phyloP scores from a whole-genome alignment of 2,888 invertebrate species.

The Nycteola revayana region DNA sequence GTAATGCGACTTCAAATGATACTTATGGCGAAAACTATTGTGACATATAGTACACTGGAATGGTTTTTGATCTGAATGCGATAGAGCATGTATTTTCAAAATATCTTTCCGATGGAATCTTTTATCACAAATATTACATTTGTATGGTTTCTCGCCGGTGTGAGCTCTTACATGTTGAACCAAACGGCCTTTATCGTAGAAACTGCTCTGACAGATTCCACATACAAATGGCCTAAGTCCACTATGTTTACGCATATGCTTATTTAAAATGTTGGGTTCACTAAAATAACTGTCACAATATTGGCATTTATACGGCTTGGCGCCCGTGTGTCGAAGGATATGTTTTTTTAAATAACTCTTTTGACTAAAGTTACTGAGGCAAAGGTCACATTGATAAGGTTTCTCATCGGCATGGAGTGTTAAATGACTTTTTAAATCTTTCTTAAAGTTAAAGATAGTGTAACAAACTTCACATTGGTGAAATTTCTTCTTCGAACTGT shows the following conservation, averaged over 20 bases:
- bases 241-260: neutral
- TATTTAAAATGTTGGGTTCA: neutral
- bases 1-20: neutral
- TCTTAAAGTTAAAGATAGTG: conserved; percentile 74
- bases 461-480: conserved; percentile 74
- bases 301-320: neutral
- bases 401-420: neutral
- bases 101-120: neutral
- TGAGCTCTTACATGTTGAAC: neutral
- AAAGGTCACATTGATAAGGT: neutral
- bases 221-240: neutral
- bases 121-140: neutral
- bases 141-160: neutral
- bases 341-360: neutral
- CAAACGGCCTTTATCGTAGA: neutral
- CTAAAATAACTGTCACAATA: neutral
- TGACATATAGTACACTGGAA: neutral
- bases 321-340: neutral
- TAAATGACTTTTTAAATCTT: conserved; percentile 27
- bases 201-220: neutral
- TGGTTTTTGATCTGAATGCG: neutral
- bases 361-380: neutral
- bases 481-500: conserved; percentile 40
- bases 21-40: too few relatives aligned
- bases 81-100: neutral